Percentiles rank a stretch among this genome's conserved stretches.
These are phyloP conservation scores for Ochotona princeps DNA, from an alignment of 2,113 vertebrate species.

Conservation along the genomic window DNA sequence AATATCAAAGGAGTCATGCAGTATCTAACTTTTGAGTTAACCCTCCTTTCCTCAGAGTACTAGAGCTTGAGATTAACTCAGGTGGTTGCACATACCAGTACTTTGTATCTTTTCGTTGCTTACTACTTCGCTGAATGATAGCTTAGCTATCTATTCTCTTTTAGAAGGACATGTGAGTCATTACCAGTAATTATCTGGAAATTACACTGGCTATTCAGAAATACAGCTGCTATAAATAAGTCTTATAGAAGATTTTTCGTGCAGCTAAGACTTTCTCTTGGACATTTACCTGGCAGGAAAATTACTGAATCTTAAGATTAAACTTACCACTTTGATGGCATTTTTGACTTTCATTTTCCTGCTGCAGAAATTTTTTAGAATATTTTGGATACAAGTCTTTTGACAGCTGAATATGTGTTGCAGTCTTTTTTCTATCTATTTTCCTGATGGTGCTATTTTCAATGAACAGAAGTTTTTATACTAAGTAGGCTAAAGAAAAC, in stretches of 20 bases:
- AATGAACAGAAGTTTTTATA: not conserved
- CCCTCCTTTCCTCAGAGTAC: not conserved
- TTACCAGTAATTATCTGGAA: not conserved
- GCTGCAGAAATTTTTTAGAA: not conserved
- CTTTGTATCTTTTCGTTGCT: not conserved
- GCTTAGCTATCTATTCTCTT: not conserved
- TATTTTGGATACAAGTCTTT: not conserved
- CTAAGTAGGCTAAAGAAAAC: not conserved
- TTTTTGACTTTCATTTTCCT: not conserved
- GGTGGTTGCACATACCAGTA: not conserved
- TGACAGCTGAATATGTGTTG: not conserved
- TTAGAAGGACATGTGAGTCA: not conserved
- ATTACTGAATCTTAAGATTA: not conserved
- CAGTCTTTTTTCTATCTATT: not conserved
- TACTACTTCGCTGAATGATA: not conserved
- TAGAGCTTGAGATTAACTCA: slow-evolving; percentile 5
- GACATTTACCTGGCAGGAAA: not conserved
- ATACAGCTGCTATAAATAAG: not conserved
- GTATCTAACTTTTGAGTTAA: not conserved
- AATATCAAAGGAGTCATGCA: not conserved
- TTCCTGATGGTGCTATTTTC: not conserved
- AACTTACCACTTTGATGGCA: not conserved
- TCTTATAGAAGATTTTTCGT: not conserved
- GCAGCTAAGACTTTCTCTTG: not conserved
- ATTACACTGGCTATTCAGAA: not conserved